phyloP scores from a whole-genome alignment of 2,113 vertebrate genomes.

The Crocuta crocuta region DNA sequence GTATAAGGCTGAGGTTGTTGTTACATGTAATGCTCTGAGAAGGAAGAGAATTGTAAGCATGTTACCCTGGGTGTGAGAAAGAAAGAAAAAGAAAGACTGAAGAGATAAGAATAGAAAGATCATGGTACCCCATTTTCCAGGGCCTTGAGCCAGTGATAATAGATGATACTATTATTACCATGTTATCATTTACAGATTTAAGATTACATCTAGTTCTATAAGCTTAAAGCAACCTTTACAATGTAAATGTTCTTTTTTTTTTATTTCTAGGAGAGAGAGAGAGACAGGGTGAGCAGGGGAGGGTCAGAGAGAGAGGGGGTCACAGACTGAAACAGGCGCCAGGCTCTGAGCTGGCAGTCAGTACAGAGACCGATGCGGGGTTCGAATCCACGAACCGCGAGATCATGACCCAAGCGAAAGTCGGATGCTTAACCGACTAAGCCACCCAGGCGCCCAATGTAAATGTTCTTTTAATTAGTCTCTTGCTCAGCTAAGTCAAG shows the following conservation, averaged over 20 bases:
- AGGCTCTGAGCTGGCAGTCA: no score
- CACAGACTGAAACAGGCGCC: no score
- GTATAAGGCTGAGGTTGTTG: neutral
- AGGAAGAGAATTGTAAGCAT: neutral
- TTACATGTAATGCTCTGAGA: neutral
- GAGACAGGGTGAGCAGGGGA: no score
- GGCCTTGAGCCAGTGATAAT: neutral
- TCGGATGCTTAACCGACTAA: no score
- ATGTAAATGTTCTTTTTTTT: neutral
- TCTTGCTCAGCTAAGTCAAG: conserved; percentile 3
- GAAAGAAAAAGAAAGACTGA: neutral
- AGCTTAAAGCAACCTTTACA: neutral
- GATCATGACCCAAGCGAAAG: no score
- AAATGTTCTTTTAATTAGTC: neutral
- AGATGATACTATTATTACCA: neutral
- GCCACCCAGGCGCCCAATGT: neutral
- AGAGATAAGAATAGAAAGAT: neutral
- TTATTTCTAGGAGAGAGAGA: no score
- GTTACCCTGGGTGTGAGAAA: neutral
- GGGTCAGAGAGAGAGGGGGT: no score
- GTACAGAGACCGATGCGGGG: no score
- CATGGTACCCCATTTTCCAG: neutral
- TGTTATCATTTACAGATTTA: neutral
- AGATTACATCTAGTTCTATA: neutral
- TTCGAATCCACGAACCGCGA: no score